Base-by-base conservation (phyloP, 2,113 vertebrate genomes). In the Antechinus flavipes region DNA sequence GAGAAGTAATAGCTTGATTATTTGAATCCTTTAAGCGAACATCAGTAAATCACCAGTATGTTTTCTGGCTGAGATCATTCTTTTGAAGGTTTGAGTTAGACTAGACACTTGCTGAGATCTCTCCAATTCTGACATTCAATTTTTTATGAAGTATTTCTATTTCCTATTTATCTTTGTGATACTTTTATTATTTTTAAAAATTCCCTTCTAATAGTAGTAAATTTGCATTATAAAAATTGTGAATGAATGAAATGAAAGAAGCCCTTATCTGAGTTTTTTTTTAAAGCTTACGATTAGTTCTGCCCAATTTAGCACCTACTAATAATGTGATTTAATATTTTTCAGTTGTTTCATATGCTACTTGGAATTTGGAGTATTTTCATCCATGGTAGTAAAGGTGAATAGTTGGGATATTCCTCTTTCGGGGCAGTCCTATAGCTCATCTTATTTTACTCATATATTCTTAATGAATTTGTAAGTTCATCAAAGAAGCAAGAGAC, bases 121-220 rank as follows among this genome's bases (percentile, higher is more conserved):
- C 61, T 76, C 61, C 35, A 76, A 76, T 76, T 76, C 61, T 76
- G 35, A n/a, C 30, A 68, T 76, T 76, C 35, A 16, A 12, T 76
- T 76, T 76, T 76, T 35, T 76, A 16, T 76, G 35, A n/a, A 76
- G 30, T 49, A 49, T 49, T 49, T 8, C 49, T 49, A 49, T 49
- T 49, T 76, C 14, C 14, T 76, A n/a, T 76, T 16, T 76, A n/a
- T 76, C 30, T 76, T 61, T 61, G 56, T 61, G 56, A 61, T 27
- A 1, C 27, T 61, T 6, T n/a, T 12, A n/a, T 30, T 6, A 5
- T n/a, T 3, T 16, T 35, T 1, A 6, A 26, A 16, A n/a, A 12
- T n/a, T 68, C 61, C 61, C n/a, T 68, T 35, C 61, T 35, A 68
- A 35, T 14, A 68, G 61, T 35, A 68, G 61, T 3, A 68, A 35